These are phyloP conservation scores for Sisor rabdophorus DNA, from an alignment of 2,113 vertebrate species.

Conservation along the genomic window DNA sequence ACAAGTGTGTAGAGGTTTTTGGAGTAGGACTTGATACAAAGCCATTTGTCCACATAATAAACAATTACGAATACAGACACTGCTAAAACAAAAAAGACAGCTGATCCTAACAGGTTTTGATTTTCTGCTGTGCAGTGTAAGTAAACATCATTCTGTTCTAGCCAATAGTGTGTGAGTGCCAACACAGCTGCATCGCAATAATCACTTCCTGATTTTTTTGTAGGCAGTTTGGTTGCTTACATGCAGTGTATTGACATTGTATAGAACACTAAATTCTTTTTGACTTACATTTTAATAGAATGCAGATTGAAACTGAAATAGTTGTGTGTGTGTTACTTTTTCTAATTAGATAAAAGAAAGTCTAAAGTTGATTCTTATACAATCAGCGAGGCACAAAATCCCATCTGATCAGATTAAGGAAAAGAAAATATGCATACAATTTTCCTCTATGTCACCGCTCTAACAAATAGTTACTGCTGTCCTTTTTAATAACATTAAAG, in stretches of 20 bases:
- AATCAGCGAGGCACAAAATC: background rate
- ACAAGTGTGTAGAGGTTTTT: background rate
- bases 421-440: background rate
- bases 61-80: conserved; percentile 23
- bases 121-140: conserved; percentile 5
- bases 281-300: background rate
- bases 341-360: background rate
- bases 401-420: background rate
- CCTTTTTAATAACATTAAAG: background rate
- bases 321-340: background rate
- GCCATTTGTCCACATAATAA: background rate
- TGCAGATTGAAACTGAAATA: background rate
- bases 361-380: background rate
- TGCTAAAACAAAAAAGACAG: background rate
- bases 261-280: conserved; percentile 6
- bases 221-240: background rate
- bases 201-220: conserved; percentile 19
- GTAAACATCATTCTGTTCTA: background rate
- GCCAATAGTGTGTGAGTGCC: conserved; percentile 2
- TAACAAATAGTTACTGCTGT: background rate
- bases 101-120: conserved; percentile 11
- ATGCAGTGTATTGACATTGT: background rate
- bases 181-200: background rate
- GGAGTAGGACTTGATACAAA: background rate
- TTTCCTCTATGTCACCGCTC: background rate